Evolutionary conservation across 2,797 vertebrate species (phyloP).

Genomic region (Erpetoichthys calabaricus): DNA sequence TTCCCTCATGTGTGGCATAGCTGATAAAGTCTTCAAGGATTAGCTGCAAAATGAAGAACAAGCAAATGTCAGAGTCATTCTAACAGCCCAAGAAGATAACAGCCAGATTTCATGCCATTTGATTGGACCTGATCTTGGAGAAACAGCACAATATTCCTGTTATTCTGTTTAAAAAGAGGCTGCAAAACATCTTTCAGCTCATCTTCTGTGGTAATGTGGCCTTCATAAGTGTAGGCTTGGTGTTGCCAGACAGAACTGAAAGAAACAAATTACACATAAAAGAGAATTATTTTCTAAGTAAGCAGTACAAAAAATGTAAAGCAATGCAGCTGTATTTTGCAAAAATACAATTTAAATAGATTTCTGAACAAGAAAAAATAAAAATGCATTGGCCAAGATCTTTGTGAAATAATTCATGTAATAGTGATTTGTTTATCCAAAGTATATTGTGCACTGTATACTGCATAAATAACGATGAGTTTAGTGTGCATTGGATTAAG

Average conservation of each 20-base stretch:
- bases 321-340: no score
- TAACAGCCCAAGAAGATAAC: conserved; percentile 4
- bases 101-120: not conserved
- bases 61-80: conserved; percentile 14
- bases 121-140: conserved; percentile 23
- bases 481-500: no score
- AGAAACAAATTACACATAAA: conserved; percentile 9
- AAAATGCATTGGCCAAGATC: no score
- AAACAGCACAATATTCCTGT: conserved; percentile 28
- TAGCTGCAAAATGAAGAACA: conserved; percentile 36
- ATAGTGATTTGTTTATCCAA: no score
- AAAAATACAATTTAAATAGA: no score
- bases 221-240: conserved; percentile 20
- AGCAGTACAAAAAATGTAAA: not conserved
- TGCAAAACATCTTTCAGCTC: conserved; percentile 21
- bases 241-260: conserved; percentile 31
- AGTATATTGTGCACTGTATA: no score
- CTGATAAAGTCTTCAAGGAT: conserved; percentile 36
- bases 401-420: no score
- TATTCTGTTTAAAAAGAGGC: conserved; percentile 16
- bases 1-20: conserved; percentile 23
- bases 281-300: not conserved
- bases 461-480: no score
- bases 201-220: conserved; percentile 20
- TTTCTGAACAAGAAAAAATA: no score